Evolutionary conservation across 1,140 invertebrate species (phyloP).

Genomic region (Cydia strobilella): DNA sequence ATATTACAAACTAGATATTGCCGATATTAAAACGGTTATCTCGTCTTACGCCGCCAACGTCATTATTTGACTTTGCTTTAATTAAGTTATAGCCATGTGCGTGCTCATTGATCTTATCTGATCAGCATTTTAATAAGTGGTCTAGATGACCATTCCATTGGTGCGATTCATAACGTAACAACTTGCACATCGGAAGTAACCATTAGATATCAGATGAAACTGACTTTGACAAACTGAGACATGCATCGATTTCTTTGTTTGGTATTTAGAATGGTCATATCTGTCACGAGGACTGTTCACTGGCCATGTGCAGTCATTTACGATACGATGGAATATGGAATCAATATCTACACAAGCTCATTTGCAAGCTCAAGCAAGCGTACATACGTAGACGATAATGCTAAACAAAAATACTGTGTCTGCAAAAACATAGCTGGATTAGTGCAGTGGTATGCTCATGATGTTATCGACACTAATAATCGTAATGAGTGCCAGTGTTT

Average conservation of each 20-base stretch:
- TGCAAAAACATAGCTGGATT: neutral
- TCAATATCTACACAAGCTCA: neutral
- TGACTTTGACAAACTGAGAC: conserved; percentile 26
- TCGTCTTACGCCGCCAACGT: neutral
- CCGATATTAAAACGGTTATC: conserved; percentile 16
- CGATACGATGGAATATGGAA: no score
- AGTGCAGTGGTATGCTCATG: conserved; percentile 13
- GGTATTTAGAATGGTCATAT: neutral
- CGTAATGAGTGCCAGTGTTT: conserved; percentile 25
- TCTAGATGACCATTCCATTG: neutral
- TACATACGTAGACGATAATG: neutral
- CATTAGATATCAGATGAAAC: conserved; percentile 1
- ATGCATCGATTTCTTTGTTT: conserved; percentile 14
- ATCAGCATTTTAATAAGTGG: conserved; percentile 3
- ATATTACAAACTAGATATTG: conserved; percentile 1
- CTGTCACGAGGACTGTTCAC: neutral
- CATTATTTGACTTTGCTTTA: neutral
- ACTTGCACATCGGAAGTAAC: conserved; percentile 22
- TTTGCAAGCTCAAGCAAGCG: neutral
- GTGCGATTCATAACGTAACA: neutral
- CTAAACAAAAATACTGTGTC: neutral
- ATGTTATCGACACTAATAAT: conserved; percentile 28
- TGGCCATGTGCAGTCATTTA: neutral
- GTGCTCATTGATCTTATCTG: conserved; percentile 5
- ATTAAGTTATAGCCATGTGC: conserved; percentile 2